Percentiles rank a stretch among this genome's conserved stretches.
Conservation (phyloP, 1,140 invertebrate species). For the Ceratina australensis region DNA sequence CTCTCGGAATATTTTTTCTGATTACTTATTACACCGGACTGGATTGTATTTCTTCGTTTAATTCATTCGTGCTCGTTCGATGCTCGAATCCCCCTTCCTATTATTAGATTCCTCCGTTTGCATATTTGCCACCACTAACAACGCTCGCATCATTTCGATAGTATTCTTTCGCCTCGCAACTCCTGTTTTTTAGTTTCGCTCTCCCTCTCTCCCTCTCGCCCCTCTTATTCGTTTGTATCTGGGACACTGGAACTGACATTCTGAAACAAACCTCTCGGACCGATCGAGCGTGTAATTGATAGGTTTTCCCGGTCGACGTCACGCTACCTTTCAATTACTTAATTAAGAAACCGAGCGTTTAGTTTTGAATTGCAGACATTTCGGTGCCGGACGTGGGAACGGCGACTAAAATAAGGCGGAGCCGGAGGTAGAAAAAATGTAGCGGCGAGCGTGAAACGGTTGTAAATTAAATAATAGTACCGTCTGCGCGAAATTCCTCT, state of each 20-base stretch:
- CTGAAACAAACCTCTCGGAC: conserved; percentile 32
- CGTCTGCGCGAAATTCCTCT: conserved; percentile 11
- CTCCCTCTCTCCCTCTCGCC: background rate
- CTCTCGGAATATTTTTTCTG: background rate
- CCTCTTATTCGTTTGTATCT: conserved; percentile 5
- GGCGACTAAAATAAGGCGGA: background rate
- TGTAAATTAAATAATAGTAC: conserved; percentile 38
- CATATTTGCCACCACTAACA: background rate
- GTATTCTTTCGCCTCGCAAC: background rate
- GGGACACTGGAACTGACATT: conserved; percentile 32
- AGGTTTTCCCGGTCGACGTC: conserved; percentile 5
- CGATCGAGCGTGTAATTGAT: conserved; percentile 39
- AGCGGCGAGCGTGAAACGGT: background rate
- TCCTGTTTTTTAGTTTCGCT: background rate
- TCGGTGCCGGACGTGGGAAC: background rate
- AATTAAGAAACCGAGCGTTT: conserved; percentile 10
- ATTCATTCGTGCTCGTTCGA: background rate
- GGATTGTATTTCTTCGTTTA: background rate
- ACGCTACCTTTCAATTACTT: conserved; percentile 19
- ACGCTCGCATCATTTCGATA: background rate
- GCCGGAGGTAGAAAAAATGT: background rate
- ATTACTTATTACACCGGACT: background rate
- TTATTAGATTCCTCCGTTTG: background rate
- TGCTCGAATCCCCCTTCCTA: background rate
- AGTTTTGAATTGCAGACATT: background rate